These are phyloP conservation scores for Tortrix viridana DNA, from an alignment of 2,888 invertebrate genomes.

Conservation along the genomic window DNA sequence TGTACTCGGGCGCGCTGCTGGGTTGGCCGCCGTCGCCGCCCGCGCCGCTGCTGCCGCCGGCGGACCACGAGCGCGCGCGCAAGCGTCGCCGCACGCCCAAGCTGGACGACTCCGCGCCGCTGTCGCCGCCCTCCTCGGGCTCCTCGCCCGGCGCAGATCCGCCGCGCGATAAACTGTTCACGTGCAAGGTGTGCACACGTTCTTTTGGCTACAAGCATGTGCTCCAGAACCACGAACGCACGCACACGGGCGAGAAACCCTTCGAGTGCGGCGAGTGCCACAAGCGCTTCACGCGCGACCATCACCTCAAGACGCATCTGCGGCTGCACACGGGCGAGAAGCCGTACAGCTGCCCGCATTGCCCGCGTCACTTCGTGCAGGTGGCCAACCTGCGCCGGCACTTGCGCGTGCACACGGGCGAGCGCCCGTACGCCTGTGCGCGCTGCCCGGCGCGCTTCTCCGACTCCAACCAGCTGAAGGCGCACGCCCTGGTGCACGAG, in stretches of 20 bases:
- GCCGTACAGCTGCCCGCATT: conserved; percentile 95
- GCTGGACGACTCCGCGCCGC: conserved; percentile 68
- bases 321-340: conserved; percentile 96
- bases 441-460: conserved; percentile 94
- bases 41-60: conserved; percentile 80
- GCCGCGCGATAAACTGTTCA: conserved; percentile 92
- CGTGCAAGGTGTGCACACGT: conserved; percentile 93
- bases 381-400: conserved; percentile 96
- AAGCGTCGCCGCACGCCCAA: conserved; percentile 80
- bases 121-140: conserved; percentile 78
- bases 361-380: conserved; percentile 96
- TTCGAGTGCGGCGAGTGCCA: conserved; percentile 96
- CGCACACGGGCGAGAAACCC: conserved; percentile 97
- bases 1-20: conserved; percentile 86
- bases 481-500: conserved; percentile 94
- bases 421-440: conserved; percentile 94
- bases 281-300: conserved; percentile 96
- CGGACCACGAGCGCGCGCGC: conserved; percentile 71
- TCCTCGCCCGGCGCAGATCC: conserved; percentile 80
- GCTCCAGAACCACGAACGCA: conserved; percentile 96
- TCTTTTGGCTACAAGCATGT: conserved; percentile 98
- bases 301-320: conserved; percentile 97
- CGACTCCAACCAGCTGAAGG: conserved; percentile 96
- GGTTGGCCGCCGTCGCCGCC: conserved; percentile 83
- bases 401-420: conserved; percentile 95